Conservation (phyloP, 2,888 invertebrate species). For the Eugnorisma glareosa region DNA sequence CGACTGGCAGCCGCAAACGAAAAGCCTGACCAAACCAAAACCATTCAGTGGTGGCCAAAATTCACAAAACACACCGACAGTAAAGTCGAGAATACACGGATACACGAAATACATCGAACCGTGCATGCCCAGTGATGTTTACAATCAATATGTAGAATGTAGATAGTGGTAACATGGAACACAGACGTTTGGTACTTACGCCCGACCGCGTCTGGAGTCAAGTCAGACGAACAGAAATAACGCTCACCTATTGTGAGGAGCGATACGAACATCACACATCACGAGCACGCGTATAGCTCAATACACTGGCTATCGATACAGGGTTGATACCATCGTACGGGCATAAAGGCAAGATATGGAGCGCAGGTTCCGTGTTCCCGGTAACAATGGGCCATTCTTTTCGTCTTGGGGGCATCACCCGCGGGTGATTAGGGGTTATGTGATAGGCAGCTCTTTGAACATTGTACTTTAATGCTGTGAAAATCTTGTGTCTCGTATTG, state of each 20-base stretch:
- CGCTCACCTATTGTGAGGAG: conserved; percentile 85
- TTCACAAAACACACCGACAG: conserved; percentile 38
- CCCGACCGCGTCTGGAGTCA: conserved; percentile 75
- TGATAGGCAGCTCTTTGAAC: conserved; percentile 28
- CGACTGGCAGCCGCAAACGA: conserved; percentile 27
- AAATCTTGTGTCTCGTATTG: conserved; percentile 12
- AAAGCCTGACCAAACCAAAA: conserved; percentile 34
- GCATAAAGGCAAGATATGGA: conserved; percentile 46
- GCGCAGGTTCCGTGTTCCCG: conserved; percentile 47
- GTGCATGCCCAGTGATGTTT: conserved; percentile 59
- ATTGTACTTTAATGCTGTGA: conserved; percentile 26
- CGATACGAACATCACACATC: conserved; percentile 78
- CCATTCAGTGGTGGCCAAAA: conserved; percentile 35
- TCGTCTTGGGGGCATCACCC: conserved; percentile 22
- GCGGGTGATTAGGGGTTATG: conserved; percentile 46
- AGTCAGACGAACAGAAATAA: conserved; percentile 84
- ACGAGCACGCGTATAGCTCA: conserved; percentile 70
- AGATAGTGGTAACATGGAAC: conserved; percentile 61
- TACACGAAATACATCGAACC: conserved; percentile 54
- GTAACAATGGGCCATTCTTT: conserved; percentile 54
- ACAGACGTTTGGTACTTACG: conserved; percentile 57
- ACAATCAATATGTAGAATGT: conserved; percentile 67
- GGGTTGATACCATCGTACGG: conserved; percentile 56
- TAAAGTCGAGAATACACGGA: conserved; percentile 31
- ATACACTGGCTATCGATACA: conserved; percentile 64